Base-by-base conservation (phyloP, 2,888 invertebrate genomes). In the Cataglyphis albicans region DNA sequence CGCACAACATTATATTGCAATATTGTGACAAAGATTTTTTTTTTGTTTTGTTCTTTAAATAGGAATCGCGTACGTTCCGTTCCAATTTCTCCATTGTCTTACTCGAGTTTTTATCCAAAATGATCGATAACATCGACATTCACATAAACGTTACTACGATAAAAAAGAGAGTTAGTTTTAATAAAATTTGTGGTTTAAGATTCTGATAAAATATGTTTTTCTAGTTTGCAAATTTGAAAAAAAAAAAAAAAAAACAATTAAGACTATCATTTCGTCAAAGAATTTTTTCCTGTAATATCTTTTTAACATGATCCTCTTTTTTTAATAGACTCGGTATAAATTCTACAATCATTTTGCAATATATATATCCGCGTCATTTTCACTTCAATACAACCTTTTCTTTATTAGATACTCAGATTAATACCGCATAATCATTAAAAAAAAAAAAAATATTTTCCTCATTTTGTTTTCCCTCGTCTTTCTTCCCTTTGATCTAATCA, bases 71-170 rank as follows among this genome's bases (percentile, higher is more conserved):
- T n/a, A 41, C n/a, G 29, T 78, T 32, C 68, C 68, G 59, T 32
- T 44, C 68, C n/a, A 75, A 57, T 76, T 65, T 67, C 67, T 29
- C 55, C n/a, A n/a, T 29, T 38, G 65, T 76, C 29, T 67, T 41
- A 21, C 67, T 78, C 41, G 25, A 32, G 32, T 59, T 68, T 68
- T 38, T 25, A 59, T 32, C 44, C 57, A 18, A 44, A 68, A 59
- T 68, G 44, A 78, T 78, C 68, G 78, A 68, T 68, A 41, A 21
- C 44, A 59, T 44, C 44, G 68, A 63, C 57, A 68, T 78, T 68
- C 41, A 57, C 65, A 38, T 65, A 55, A 38, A 65, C 68, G 7
- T 52, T 52, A 52, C 48, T 48, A 48, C 48, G 48, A 48, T 1
- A 48, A 32, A 32, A 6, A 57, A 72, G 38, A 7, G 57, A 25